These are phyloP conservation scores for Chrysoperla carnea DNA, from an alignment of 1,140 invertebrate genomes.

Conservation along the genomic window DNA sequence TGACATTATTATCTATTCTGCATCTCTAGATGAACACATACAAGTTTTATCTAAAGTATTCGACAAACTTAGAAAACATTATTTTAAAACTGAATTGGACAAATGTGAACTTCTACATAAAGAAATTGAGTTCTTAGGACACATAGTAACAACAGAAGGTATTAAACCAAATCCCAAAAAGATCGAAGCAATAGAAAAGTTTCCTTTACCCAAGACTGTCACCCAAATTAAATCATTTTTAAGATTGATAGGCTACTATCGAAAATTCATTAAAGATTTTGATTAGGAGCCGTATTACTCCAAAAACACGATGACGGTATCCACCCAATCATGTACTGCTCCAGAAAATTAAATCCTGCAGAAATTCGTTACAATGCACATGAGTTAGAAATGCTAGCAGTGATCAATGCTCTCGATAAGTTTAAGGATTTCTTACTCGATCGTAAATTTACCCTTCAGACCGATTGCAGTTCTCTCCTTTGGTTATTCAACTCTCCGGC, in stretches of 20 bases:
- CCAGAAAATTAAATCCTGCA: too few species aligned
- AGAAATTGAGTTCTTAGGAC: constrained; percentile 20
- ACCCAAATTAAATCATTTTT: constrained; percentile 19
- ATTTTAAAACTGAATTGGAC: constrained; percentile 8
- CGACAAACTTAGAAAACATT: constrained; percentile 1
- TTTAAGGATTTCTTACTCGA: too few species aligned
- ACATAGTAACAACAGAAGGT: constrained; percentile 11
- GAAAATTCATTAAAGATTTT: constrained; percentile 13
- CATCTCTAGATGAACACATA: constrained; percentile 1
- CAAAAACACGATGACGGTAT: too few species aligned
- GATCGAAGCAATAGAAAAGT: constrained; percentile 11
- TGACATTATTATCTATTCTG: constrained; percentile 12
- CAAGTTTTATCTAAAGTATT: constrained; percentile 5
- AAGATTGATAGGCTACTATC: constrained; percentile 19
- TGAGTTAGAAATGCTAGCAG: too few species aligned
- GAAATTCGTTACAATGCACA: too few species aligned
- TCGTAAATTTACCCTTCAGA: too few species aligned
- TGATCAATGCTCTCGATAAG: too few species aligned
- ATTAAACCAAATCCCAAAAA: constrained; percentile 13
- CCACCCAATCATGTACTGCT: too few species aligned
- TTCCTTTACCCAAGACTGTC: constrained; percentile 10
- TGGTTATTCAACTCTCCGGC: too few species aligned
- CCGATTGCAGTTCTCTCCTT: too few species aligned
- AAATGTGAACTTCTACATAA: constrained; percentile 15
- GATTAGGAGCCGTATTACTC: too few species aligned